phyloP scores from a whole-genome alignment of 2,113 vertebrate species.

The Oncorhynchus gorbuscha region DNA sequence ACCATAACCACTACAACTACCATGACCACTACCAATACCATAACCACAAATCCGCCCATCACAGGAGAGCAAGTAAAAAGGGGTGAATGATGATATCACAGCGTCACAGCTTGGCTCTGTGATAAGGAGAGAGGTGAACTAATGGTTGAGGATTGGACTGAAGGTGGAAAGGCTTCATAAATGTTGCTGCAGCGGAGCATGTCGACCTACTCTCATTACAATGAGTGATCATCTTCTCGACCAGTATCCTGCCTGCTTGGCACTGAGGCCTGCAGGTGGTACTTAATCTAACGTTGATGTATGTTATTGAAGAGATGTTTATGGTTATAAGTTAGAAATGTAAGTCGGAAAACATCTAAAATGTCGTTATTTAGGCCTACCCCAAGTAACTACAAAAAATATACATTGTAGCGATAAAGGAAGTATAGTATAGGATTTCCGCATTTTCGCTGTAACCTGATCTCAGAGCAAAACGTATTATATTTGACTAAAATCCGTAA shows the following conservation, averaged over 20 bases:
- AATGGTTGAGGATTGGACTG: constrained; percentile 57
- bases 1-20: no score
- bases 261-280: constrained; percentile 75
- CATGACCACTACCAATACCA: no score
- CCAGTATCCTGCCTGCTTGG: constrained; percentile 76
- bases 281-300: constrained; percentile 67
- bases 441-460: not conserved
- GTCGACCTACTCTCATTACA: constrained; percentile 75
- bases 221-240: constrained; percentile 78
- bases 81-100: constrained; percentile 58
- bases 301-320: constrained; percentile 46
- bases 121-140: constrained; percentile 66
- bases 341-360: not conserved
- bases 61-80: constrained; percentile 1
- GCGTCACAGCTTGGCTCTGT: constrained; percentile 64
- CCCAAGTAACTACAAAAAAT: not conserved
- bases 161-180: constrained; percentile 55
- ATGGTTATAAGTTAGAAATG: not conserved
- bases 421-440: constrained; percentile 22
- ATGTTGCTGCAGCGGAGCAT: constrained; percentile 61
- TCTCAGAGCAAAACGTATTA: no score
- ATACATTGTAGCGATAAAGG: not conserved
- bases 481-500: no score
- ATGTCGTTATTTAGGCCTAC: not conserved
- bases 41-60: no score